Conservation (phyloP, 2,113 vertebrate species). For the Scalopus aquaticus region DNA sequence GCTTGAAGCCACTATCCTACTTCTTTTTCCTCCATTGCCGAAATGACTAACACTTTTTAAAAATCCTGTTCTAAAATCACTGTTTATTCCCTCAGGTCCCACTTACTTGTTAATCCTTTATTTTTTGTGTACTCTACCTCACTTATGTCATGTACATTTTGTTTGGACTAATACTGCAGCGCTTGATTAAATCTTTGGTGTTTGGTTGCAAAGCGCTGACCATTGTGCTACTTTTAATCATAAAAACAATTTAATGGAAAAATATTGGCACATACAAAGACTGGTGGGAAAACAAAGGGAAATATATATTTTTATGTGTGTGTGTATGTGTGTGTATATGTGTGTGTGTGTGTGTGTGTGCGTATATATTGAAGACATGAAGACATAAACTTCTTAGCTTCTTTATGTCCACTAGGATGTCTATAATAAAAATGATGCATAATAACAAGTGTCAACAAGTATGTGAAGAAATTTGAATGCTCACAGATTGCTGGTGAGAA, state of each 20-base stretch:
- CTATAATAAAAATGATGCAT: not conserved
- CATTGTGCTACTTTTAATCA: not conserved
- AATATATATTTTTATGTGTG: no score
- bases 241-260: not conserved
- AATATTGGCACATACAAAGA: not conserved
- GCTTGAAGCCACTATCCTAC: not conserved
- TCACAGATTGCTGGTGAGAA: not conserved
- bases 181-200: not conserved
- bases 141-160: not conserved
- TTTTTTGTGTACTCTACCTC: not conserved
- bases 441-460: not conserved
- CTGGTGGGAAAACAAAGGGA: not conserved
- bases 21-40: not conserved
- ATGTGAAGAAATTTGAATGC: not conserved
- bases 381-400: not conserved
- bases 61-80: not conserved
- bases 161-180: not conserved
- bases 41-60: not conserved
- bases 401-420: not conserved
- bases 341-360: no score
- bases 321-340: no score
- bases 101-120: not conserved
- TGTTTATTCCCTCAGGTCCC: not conserved
- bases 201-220: not conserved
- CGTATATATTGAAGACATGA: not conserved